A percentile compares a stretch with the other conserved stretches of the same genome.
phyloP scores from a whole-genome alignment of 2,888 invertebrate species.

The Galerucella nymphaeae region DNA sequence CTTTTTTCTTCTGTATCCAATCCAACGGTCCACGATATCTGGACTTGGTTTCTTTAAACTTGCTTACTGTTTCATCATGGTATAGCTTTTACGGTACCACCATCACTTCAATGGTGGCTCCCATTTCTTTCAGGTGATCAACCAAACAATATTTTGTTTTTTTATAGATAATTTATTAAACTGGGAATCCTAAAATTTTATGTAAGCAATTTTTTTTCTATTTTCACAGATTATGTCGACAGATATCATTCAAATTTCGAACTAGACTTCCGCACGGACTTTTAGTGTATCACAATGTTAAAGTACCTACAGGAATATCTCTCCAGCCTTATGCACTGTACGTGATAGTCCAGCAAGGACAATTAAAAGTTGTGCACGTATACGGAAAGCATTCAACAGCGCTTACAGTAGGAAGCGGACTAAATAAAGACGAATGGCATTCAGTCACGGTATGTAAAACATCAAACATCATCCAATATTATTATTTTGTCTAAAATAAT shows the following conservation, averaged over 20 bases:
- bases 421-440: constrained; percentile 92
- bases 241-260: constrained; percentile 89
- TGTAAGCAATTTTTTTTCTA: background rate
- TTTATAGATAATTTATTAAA: no score
- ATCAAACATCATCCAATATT: no score
- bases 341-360: constrained; percentile 91
- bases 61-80: no score
- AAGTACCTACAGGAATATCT: constrained; percentile 81
- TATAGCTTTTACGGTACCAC: no score
- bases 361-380: constrained; percentile 91
- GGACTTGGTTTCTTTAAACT: no score
- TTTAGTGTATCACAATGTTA: constrained; percentile 90
- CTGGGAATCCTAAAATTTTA: no score
- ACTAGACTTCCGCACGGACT: constrained; percentile 89
- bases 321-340: constrained; percentile 91
- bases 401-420: constrained; percentile 86
- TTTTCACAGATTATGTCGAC: constrained; percentile 79
- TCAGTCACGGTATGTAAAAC: constrained; percentile 75
- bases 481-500: no score
- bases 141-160: no score
- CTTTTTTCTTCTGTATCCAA: no score
- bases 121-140: no score
- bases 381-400: constrained; percentile 88
- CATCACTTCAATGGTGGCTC: no score
- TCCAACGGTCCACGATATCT: no score